Percentiles rank a stretch among this genome's conserved stretches.
These are phyloP conservation scores for Nestor notabilis DNA, from an alignment of 2,113 vertebrate species.

Conservation along the genomic window DNA sequence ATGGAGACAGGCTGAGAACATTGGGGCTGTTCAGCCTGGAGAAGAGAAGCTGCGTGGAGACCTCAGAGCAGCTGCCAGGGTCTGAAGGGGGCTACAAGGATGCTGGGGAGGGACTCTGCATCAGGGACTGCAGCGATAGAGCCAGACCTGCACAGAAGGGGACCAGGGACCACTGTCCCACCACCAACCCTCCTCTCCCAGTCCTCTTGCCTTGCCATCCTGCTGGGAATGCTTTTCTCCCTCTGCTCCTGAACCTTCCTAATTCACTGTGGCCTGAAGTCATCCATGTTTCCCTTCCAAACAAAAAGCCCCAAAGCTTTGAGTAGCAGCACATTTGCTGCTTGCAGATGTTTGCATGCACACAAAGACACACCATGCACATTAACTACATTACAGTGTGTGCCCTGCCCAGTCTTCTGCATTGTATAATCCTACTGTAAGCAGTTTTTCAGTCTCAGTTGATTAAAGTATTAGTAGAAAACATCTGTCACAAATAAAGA, in stretches of 20 bases:
- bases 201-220: background rate
- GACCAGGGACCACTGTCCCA: background rate
- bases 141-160: rapidly evolving
- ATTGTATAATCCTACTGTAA: constrained; percentile 18
- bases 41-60: background rate
- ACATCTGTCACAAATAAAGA: constrained; percentile 61
- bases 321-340: background rate
- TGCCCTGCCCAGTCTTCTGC: background rate
- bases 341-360: rapidly evolving
- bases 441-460: constrained; percentile 15
- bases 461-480: constrained; percentile 62
- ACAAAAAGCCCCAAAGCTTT: background rate
- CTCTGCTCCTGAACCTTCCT: background rate
- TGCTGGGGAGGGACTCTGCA: background rate
- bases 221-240: background rate
- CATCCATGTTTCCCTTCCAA: background rate
- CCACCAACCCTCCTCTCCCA: background rate
- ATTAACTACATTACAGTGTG: background rate
- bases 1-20: background rate
- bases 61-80: background rate
- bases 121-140: background rate
- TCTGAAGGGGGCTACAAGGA: background rate
- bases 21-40: background rate
- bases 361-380: background rate
- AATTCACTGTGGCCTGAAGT: background rate